phyloP scores from a whole-genome alignment of 2,797 vertebrate genomes.

The Bovichtus variegatus region DNA sequence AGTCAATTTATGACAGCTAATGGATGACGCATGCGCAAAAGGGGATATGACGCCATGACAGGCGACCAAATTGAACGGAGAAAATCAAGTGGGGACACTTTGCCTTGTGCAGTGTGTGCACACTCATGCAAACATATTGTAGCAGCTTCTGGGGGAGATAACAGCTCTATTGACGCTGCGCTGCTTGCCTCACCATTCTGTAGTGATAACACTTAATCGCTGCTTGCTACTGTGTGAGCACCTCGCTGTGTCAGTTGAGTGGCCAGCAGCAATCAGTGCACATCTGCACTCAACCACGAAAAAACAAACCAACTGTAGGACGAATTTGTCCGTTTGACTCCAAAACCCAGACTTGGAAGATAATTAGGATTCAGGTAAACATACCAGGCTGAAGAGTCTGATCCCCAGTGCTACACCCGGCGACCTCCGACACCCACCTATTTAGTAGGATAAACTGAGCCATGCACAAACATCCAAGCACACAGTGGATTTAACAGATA shows the following conservation, averaged over 20 bases:
- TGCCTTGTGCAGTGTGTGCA: slow-evolving; percentile 8
- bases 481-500: neutral
- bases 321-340: slow-evolving; percentile 15
- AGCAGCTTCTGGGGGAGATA: slow-evolving; percentile 57
- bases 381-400: slow-evolving; percentile 30
- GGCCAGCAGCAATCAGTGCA: slow-evolving; percentile 29
- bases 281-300: slow-evolving; percentile 40
- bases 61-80: neutral
- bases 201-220: slow-evolving; percentile 67
- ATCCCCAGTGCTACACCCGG: slow-evolving; percentile 5
- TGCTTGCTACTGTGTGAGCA: slow-evolving; percentile 21
- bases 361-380: slow-evolving; percentile 10
- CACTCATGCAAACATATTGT: slow-evolving; percentile 22
- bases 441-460: neutral
- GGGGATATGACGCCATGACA: no score
- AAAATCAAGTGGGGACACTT: slow-evolving; percentile 32
- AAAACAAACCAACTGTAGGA: slow-evolving; percentile 2
- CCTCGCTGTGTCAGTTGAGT: slow-evolving; percentile 32
- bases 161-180: slow-evolving; percentile 65
- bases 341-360: neutral
- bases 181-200: slow-evolving; percentile 39
- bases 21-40: no score
- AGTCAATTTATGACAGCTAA: no score
- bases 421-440: neutral
- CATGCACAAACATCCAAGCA: neutral